These are phyloP conservation scores for Daptonema setosum DNA, from an alignment of 2,888 invertebrate genomes.

Conservation along the genomic window DNA sequence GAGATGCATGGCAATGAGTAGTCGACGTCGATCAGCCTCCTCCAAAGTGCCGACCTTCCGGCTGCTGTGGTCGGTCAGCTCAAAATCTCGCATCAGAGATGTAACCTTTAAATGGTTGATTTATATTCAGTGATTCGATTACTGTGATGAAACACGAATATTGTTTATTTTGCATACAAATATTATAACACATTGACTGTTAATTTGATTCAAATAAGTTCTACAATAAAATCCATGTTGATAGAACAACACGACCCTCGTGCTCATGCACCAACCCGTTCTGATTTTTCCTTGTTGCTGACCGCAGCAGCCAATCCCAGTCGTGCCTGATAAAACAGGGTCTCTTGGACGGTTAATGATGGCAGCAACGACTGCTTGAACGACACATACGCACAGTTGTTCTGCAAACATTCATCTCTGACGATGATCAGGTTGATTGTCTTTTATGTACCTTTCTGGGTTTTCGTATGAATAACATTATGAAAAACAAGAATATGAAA, in stretches of 20 bases:
- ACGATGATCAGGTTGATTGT: too few species aligned
- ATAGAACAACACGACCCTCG: too few species aligned
- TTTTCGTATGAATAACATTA: not conserved
- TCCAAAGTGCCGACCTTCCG: conserved; percentile 58
- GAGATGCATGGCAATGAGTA: conserved; percentile 73
- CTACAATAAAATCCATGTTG: too few species aligned
- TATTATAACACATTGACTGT: not conserved
- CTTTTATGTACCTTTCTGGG: too few species aligned
- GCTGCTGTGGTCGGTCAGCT: conserved; percentile 60
- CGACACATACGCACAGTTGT: conserved; percentile 58
- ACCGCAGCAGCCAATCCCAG: conserved; percentile 35
- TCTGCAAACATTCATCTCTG: too few species aligned
- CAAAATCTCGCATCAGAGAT: conserved; percentile 75
- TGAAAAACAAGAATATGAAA: not conserved
- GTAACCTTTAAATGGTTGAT: conserved; percentile 23
- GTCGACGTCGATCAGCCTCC: conserved; percentile 63
- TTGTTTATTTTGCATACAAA: not conserved
- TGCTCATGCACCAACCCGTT: conserved; percentile 37
- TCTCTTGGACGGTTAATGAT: conserved; percentile 63
- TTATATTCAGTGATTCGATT: not conserved
- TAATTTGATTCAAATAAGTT: too few species aligned
- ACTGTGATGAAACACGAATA: not conserved
- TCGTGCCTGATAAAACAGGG: conserved; percentile 32
- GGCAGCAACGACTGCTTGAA: conserved; percentile 61
- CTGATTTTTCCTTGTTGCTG: conserved; percentile 51